Conservation (phyloP, 1,140 invertebrate genomes). For the Tribolium madens region DNA sequence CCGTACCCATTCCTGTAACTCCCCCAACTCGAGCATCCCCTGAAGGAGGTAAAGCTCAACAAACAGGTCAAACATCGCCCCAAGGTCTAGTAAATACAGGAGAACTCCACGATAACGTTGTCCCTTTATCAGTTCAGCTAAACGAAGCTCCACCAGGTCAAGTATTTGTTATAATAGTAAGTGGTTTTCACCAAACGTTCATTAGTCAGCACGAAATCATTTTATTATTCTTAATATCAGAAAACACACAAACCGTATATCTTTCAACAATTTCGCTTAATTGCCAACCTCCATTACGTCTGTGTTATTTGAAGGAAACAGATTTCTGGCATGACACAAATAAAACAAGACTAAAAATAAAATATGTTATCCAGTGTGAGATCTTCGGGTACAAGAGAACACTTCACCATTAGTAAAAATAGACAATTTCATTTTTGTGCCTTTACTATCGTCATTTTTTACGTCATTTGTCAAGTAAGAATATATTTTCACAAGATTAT, state of each 20-base stretch:
- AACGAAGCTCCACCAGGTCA: slow-evolving; percentile 61
- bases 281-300: slow-evolving; percentile 26
- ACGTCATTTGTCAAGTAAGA: slow-evolving; percentile 11
- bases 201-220: not conserved
- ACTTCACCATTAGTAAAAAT: slow-evolving; percentile 16
- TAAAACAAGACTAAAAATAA: slow-evolving; percentile 39
- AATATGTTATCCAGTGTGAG: slow-evolving; percentile 27
- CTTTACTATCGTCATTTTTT: slow-evolving; percentile 11
- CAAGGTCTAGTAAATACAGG: slow-evolving; percentile 52
- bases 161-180: slow-evolving; percentile 67
- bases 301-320: slow-evolving; percentile 28
- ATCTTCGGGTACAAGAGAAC: slow-evolving; percentile 6
- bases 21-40: not conserved
- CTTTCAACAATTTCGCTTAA: slow-evolving; percentile 24
- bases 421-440: slow-evolving; percentile 15
- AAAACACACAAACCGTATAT: slow-evolving; percentile 4
- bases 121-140: slow-evolving; percentile 52
- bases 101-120: slow-evolving; percentile 55
- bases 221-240: not conserved
- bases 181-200: slow-evolving; percentile 53
- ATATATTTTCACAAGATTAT: slow-evolving; percentile 1
- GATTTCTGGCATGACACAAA: slow-evolving; percentile 35
- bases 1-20: slow-evolving; percentile 34
- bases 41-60: not conserved
- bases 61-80: not conserved